Evolutionary conservation across 2,888 invertebrate genomes (phyloP), one percentile per base, ranked within the genome.

Genomic region (Drosophila trichaetosa): DNA sequence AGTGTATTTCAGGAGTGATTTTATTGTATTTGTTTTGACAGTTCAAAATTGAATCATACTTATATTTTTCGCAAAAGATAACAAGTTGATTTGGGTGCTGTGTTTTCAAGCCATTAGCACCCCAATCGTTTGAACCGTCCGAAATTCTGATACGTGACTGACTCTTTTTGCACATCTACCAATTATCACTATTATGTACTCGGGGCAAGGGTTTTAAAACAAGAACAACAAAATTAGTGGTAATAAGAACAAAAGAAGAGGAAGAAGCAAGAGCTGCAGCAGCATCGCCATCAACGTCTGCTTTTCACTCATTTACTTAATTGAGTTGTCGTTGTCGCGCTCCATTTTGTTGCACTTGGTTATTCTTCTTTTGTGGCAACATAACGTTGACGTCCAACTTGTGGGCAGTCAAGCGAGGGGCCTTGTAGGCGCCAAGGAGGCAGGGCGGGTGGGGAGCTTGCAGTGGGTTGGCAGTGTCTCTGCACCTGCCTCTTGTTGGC

Each of bases 221-320:
- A 59, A 46, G 29, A 54, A 42, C 46, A 57, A 49, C 49, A 63
- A 60, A 46, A 57, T 46, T 65, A 68, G 29, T 63, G n/a, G 29
- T 59, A 69, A 51, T 62, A 69, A 31, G 29, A 72, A 61, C 49
- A 58, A 49, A 18, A 68, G 18, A 18, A 29, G 38, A 31, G 16
- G 29, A 16, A n/a, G 7, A 7, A 34, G 21, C 16, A 21, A 13
- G 16, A 64, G 34, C 54, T 53, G 42, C 72, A 54, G 29, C 64
- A 76, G 51, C 57, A 73, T 53, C 67, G 49, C 2, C 38, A 62
- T 66, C 49, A 75, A 69, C 75, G 71, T 73, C 75, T 66, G 76
- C 46, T 73, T 82, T 74, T 61, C 65, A 64, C 81, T 87, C 83
- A 85, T 84, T 84, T 87, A 67, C 83, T 79, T 82, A 87, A 87